phyloP scores from a whole-genome alignment of 2,113 vertebrate genomes.

The Pelecanus crispus region DNA sequence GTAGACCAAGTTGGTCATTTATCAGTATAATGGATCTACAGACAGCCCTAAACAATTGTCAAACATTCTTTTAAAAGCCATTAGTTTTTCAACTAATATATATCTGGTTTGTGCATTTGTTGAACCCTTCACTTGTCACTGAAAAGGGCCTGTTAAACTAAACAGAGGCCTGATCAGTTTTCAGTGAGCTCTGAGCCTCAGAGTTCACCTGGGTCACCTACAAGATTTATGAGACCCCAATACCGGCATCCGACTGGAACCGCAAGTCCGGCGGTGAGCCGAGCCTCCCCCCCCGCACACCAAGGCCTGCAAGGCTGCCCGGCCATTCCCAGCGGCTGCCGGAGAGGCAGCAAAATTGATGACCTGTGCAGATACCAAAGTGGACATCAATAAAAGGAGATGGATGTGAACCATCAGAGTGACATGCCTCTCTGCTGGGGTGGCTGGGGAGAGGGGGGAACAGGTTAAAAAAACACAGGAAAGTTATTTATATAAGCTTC shows the following conservation, averaged over 20 bases:
- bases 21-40: slow-evolving; percentile 85
- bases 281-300: slow-evolving; percentile 53
- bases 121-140: slow-evolving; percentile 78
- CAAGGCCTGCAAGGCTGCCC: slow-evolving; percentile 64
- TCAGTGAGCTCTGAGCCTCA: slow-evolving; percentile 74
- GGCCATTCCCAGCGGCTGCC: slow-evolving; percentile 68
- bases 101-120: slow-evolving; percentile 80
- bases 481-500: slow-evolving; percentile 91
- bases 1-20: slow-evolving; percentile 71
- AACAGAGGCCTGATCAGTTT: slow-evolving; percentile 82
- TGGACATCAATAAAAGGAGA: slow-evolving; percentile 83
- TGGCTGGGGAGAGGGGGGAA: slow-evolving; percentile 65
- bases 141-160: slow-evolving; percentile 76
- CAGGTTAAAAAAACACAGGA: slow-evolving; percentile 90
- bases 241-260: slow-evolving; percentile 75
- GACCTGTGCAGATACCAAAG: slow-evolving; percentile 79
- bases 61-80: slow-evolving; percentile 86
- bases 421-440: slow-evolving; percentile 75
- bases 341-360: slow-evolving; percentile 81
- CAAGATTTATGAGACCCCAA: slow-evolving; percentile 80
- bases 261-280: slow-evolving; percentile 52
- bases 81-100: slow-evolving; percentile 83
- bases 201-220: slow-evolving; percentile 81
- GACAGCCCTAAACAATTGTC: slow-evolving; percentile 87
- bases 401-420: slow-evolving; percentile 81